Evolutionary conservation across 2,113 vertebrate genomes (phyloP), one percentile per base, ranked within the genome.

Genomic region (Origma solitaria): DNA sequence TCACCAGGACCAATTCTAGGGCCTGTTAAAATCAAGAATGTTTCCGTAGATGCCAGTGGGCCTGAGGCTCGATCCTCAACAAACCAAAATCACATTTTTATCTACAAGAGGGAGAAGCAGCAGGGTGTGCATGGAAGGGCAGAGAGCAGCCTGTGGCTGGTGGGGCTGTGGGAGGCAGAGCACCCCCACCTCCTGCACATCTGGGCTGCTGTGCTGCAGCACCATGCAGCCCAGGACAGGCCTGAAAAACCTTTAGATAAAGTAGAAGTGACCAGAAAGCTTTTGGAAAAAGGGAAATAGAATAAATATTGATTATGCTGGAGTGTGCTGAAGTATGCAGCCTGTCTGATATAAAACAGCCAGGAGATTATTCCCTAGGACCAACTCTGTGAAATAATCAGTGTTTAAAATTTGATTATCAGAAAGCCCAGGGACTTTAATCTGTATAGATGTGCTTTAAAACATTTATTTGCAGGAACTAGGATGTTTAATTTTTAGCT

Each of bases 401-500:
- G 35, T 54, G 79, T n/a, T 88, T 91, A 66, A 88, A 83, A 93
- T 77, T 35, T 66, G 30, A 70, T 94, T 94, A 92, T 68, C 56
- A 24, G 90, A 68, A 66, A 20, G 44, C 64, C 40, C 21, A 40
- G 86, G 72, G 85, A 62, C 76, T 80, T 83, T 86, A 88, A 93
- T 92, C 76, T 86, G 69, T 28, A 64, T 27, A 11, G 60, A 88
- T 86, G 73, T 85, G 68, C 62, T 83, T 86, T 58, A 23, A 49
- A 83, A 49, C 44, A 37, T 90, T 91, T 66, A 54, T 90, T 91
- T 96, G 79, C 42, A 38, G 64, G 79, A 92, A 44, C 76, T 92
- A 81, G 80, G 68, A 49, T 86, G 76, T 95, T 95, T 96, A 47
- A 75, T 86, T 94, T 95, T 77, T 65, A 90, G 71, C 71, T 88